A percentile compares a stretch with the other conserved stretches of the same genome.
These are phyloP conservation scores for Nannobrachium achirus DNA, from an alignment of 2,113 vertebrate genomes.

Conservation along the genomic window DNA sequence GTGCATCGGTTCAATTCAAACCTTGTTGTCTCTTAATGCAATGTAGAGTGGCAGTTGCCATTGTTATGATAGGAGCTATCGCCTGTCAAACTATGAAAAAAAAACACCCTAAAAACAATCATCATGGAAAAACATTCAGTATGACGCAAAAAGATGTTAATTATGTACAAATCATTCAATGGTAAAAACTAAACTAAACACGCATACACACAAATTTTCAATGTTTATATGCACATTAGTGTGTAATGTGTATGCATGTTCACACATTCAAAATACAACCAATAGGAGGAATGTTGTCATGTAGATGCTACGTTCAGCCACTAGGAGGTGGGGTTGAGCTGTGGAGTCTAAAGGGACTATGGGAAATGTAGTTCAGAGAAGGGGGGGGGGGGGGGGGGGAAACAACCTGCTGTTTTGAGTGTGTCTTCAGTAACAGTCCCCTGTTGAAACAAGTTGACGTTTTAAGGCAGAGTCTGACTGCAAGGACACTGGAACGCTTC, in stretches of 20 bases:
- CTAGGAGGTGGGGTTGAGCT: not conserved
- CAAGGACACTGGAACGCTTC: constrained; percentile 30
- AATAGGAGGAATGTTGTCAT: constrained; percentile 27
- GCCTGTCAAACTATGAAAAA: constrained; percentile 20
- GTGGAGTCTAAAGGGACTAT: constrained; percentile 47
- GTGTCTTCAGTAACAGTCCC: not conserved
- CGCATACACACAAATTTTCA: constrained; percentile 38
- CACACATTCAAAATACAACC: constrained; percentile 72
- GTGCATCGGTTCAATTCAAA: constrained; percentile 91
- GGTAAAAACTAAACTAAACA: constrained; percentile 57
- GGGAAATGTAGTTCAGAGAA: constrained; percentile 49
- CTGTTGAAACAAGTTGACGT: constrained; percentile 19
- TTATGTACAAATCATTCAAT: constrained; percentile 78
- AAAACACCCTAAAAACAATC: constrained; percentile 51
- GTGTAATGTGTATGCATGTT: constrained; percentile 25
- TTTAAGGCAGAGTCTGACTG: constrained; percentile 63
- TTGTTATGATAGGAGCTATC: not conserved
- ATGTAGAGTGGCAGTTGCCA: constrained; percentile 56
- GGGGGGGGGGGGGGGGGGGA: not conserved
- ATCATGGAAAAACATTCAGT: constrained; percentile 80
- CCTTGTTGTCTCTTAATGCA: constrained; percentile 68
- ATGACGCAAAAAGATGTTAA: constrained; percentile 83
- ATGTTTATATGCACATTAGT: constrained; percentile 4
- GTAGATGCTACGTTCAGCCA: constrained; percentile 20
- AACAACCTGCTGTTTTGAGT: not conserved